Evolutionary conservation across 2,797 vertebrate genomes (phyloP).

Genomic region (Sciaenops ocellatus): DNA sequence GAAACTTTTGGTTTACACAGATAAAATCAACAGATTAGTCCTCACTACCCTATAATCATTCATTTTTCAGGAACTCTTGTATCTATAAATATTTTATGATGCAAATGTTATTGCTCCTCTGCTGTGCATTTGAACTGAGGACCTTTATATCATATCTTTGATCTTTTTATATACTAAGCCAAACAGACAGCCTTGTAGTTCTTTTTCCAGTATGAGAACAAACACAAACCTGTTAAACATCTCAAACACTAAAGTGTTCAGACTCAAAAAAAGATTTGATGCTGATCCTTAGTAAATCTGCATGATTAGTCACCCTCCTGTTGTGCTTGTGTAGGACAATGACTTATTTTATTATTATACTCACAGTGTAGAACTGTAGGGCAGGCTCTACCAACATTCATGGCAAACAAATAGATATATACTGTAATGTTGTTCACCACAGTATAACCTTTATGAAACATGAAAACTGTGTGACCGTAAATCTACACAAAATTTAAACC

Average conservation of each 20-base stretch:
- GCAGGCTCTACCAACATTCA: not conserved
- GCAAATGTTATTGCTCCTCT: slow-evolving; percentile 29
- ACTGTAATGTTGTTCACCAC: not conserved
- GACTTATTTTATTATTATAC: slow-evolving; percentile 1
- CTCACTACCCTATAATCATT: slow-evolving; percentile 16
- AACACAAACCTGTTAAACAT: slow-evolving; percentile 21
- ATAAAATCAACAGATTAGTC: slow-evolving; percentile 23
- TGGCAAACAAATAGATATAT: not conserved
- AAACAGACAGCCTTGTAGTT: not conserved
- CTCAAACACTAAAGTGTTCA: slow-evolving; percentile 2
- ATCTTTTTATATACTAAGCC: slow-evolving; percentile 20
- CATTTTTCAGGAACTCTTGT: slow-evolving; percentile 44
- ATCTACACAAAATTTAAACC: not conserved
- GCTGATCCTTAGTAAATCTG: slow-evolving; percentile 17
- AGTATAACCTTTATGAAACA: not conserved
- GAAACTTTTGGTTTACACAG: slow-evolving; percentile 2
- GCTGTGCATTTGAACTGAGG: slow-evolving; percentile 15
- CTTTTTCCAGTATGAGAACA: not conserved
- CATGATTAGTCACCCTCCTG: not conserved
- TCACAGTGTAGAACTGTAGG: not conserved
- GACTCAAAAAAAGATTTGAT: slow-evolving; percentile 13
- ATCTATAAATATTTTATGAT: slow-evolving; percentile 61
- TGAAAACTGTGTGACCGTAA: not conserved
- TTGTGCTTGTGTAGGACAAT: slow-evolving; percentile 6
- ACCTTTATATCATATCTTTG: slow-evolving; percentile 10